phyloP scores from a whole-genome alignment of 2,113 vertebrate genomes.

The Phalacrocorax brasilianus region DNA sequence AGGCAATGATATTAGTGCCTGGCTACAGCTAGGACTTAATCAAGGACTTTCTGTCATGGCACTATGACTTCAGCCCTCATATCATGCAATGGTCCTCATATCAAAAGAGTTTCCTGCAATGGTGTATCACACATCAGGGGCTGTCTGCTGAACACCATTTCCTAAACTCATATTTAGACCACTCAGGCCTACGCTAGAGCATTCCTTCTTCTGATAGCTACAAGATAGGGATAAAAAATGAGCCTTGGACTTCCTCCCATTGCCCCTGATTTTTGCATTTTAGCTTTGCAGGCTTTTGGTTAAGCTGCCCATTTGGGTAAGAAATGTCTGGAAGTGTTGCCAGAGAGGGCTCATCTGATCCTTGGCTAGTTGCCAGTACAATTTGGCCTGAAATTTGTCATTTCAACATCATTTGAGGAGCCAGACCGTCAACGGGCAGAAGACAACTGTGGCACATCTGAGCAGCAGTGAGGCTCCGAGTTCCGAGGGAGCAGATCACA shows the following conservation, averaged over 20 bases:
- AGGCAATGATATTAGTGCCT: neutral
- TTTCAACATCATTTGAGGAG: slow-evolving; percentile 6
- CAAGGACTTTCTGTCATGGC: neutral
- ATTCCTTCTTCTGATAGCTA: neutral
- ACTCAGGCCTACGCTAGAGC: neutral
- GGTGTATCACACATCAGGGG: neutral
- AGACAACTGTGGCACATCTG: neutral
- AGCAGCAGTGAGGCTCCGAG: neutral
- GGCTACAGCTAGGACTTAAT: neutral
- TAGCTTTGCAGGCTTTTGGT: neutral
- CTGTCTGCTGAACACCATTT: neutral
- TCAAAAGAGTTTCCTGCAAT: neutral
- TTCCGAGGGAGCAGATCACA: neutral
- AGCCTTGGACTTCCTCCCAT: neutral
- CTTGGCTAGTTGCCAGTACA: neutral
- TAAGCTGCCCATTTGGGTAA: neutral
- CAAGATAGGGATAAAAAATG: neutral
- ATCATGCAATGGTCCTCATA: neutral
- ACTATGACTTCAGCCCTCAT: neutral
- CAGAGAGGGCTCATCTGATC: neutral
- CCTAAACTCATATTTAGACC: neutral
- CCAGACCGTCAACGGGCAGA: neutral
- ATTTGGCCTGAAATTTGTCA: slow-evolving; percentile 2
- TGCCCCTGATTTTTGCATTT: neutral
- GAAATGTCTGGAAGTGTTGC: neutral